Base-by-base conservation (phyloP, 1,140 invertebrate genomes). In the Phymastichus coffea region DNA sequence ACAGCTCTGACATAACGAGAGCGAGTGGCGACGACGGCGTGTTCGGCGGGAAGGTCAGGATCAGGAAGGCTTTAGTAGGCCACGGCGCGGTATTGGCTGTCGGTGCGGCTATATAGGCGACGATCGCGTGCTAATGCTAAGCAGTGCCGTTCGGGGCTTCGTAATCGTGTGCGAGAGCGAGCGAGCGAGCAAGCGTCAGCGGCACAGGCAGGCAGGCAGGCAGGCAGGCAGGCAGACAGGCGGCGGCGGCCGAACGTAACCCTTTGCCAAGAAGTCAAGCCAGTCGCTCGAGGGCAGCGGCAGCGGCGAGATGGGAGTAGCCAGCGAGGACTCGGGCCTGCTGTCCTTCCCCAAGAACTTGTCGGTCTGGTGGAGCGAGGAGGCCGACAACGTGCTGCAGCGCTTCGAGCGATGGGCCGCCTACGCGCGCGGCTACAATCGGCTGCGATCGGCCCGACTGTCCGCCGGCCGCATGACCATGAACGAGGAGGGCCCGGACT, bases 361-460 rank as follows among this genome's bases (percentile, higher is more conserved):
- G 35, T 49, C 35, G 7, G 9, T 55, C 30, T 79, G 78, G 78
- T 78, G 76, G 75, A 74, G 25, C 48, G 70, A 77, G 35, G 76
- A 80, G 57, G 74, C 73, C 0, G 76, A 76, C 23, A 73, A 76
- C 37, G 38, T 80, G 0, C 66, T 78, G 4, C 78, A 78, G 46
- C 69, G 72, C n/a, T 68, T 80, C 30, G 75, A 79, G 40, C 63
- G 71, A 41, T 80, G 76, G 78, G 68, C 71, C 0, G 67, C 71
- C 1, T 72, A 70, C 20, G 71, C 70, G 0, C 63, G 70, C 8
- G 77, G 78, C 15, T 80, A 80, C 56, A 78, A 78, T 56, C 70
- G 75, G 41, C 54, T 80, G 14, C 63, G 66, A 15, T 70, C 76
- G 0, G 68, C 67, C 1, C 70, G 66, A 30, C 48, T 73, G 4